Conservation (phyloP, 2,113 vertebrate species). For the Gnathonemus longibarbis region DNA sequence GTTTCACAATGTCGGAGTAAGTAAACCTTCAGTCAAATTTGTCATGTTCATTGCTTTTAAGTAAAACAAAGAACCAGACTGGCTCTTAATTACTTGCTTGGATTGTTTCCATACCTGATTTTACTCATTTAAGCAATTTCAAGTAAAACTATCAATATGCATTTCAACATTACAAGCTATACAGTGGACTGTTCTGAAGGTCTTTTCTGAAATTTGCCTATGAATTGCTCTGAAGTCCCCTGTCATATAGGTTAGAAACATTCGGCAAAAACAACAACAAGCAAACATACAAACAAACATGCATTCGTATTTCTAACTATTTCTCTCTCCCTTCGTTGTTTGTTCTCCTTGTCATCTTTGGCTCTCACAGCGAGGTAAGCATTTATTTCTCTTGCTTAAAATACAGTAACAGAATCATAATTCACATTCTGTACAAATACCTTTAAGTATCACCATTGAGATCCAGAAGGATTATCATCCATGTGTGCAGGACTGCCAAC, state of each 20-base stretch:
- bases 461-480: background rate
- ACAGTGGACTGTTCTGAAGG: background rate
- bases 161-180: background rate
- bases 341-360: background rate
- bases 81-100: background rate
- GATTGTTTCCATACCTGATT: background rate
- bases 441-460: background rate
- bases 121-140: background rate
- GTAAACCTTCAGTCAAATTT: conserved; percentile 19
- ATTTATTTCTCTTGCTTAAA: background rate
- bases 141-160: background rate
- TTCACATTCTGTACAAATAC: background rate
- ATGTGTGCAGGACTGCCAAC: background rate
- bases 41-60: background rate
- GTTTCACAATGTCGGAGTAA: conserved; percentile 25
- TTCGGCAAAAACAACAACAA: background rate
- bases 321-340: background rate
- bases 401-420: background rate
- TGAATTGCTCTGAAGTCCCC: background rate
- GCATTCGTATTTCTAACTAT: background rate
- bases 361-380: conserved; percentile 30
- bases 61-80: background rate
- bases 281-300: background rate
- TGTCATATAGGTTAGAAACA: background rate
- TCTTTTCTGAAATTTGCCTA: background rate